Evolutionary conservation across 2,797 vertebrate genomes (phyloP).

Genomic region (Tokudaia muenninki): DNA sequence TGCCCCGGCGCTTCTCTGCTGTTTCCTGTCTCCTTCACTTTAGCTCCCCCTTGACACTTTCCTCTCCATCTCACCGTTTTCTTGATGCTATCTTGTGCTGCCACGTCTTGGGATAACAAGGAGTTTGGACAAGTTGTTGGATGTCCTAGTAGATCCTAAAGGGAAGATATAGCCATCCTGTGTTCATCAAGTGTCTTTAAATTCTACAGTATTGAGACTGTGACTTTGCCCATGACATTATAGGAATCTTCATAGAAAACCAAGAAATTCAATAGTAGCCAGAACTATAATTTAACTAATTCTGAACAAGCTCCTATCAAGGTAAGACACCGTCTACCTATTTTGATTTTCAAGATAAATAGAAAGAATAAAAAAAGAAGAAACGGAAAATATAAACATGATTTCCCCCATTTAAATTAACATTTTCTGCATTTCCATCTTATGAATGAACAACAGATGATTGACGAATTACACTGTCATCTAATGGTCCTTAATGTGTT

Average conservation of each 20-base stretch:
- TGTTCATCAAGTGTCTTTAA: background rate
- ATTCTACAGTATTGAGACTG: background rate
- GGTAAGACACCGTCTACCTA: background rate
- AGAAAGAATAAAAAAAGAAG: background rate
- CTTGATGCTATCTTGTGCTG: background rate
- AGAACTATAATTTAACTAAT: background rate
- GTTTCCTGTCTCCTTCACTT: background rate
- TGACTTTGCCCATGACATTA: background rate
- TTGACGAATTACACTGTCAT: background rate
- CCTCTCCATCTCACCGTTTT: background rate
- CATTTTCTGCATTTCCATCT: background rate
- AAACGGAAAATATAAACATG: background rate
- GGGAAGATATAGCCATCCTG: background rate
- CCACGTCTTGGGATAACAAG: background rate
- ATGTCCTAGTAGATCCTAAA: background rate
- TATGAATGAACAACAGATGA: background rate
- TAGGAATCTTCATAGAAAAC: background rate
- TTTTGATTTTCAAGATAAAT: background rate
- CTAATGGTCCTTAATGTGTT: background rate
- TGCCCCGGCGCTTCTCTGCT: background rate
- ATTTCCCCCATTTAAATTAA: background rate
- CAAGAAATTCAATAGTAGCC: background rate
- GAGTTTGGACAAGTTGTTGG: background rate
- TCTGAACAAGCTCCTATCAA: background rate
- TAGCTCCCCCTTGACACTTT: background rate